Conservation (phyloP, 2,888 invertebrate genomes). For the Ophion ventricosus region DNA sequence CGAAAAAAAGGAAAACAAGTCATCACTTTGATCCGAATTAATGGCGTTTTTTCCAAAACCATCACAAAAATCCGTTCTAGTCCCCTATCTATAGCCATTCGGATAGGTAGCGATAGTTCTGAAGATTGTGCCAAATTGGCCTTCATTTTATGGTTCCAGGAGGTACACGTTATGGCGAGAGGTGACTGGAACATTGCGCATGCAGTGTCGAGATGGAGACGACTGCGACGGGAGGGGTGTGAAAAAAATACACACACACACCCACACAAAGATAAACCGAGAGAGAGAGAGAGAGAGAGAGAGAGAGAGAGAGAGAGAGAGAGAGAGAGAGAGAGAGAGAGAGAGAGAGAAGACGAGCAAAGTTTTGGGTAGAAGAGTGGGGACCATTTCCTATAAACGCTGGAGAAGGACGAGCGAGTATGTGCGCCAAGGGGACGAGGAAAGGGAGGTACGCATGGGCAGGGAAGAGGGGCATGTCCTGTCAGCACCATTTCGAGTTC, state of each 20-base stretch:
- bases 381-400: slow-evolving; percentile 65
- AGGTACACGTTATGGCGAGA: not conserved
- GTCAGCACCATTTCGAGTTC: slow-evolving; percentile 80
- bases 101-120: no score
- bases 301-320: slow-evolving; percentile 39
- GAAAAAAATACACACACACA: not conserved
- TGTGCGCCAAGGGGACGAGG: slow-evolving; percentile 67
- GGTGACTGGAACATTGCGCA: slow-evolving; percentile 16
- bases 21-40: no score
- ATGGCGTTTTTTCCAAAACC: no score
- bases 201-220: slow-evolving; percentile 26
- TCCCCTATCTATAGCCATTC: no score
- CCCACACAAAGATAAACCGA: not conserved
- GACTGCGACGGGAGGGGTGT: slow-evolving; percentile 41
- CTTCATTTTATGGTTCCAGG: no score
- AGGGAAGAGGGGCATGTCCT: slow-evolving; percentile 74
- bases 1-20: no score
- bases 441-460: slow-evolving; percentile 50
- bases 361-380: slow-evolving; percentile 61
- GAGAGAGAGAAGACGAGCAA: slow-evolving; percentile 55
- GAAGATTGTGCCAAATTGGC: no score
- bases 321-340: slow-evolving; percentile 21
- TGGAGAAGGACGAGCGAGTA: slow-evolving; percentile 47
- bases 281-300: slow-evolving; percentile 21
- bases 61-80: no score